Base-by-base conservation (phyloP, 1,140 invertebrate genomes). In the Melanaphis sacchari region DNA sequence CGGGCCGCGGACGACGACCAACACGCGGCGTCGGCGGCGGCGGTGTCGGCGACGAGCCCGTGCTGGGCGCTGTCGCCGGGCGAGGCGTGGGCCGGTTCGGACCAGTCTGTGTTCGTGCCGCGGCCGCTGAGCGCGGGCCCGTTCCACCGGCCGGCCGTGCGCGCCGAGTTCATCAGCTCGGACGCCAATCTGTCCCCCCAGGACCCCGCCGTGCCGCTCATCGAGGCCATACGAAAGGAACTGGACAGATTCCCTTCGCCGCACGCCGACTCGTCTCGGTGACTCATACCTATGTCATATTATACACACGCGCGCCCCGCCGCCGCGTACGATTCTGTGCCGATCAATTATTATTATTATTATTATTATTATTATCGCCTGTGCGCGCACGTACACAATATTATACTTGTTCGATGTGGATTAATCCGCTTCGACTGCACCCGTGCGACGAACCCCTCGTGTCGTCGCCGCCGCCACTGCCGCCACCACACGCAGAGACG, bases 171-270 rank as follows among this genome's bases (percentile, higher is more conserved):
- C 49, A 95, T 96, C 43, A 94, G 96, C 43, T 94, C 95, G 8
- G 96, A 96, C 93, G 95, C 95, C 91, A 95, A 95, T 76, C 95
- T 96, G 49, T 94, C 95, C 41, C 95, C 95, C 3, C 95, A 95
- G 38, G 96, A 97, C 95, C 96, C 96, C 0, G 96, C 96, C 1
- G 95, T 96, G n/a, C 96, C 96, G 26, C 95, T 97, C 15, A 97
- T 97, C 92, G 95, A 95, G 59, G 96, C 96, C 76, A 97, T 97
- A 93, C 96, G 96, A 94, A 95, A 96, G 85, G 96, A 97, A 95
- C 95, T 97, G 7, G 95, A 95, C 93, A 96, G 96, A 94, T 96
- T 94, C 41, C 94, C 94, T 7, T 40, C 89, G 81, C 43, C 90
- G 82, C 59, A 41, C 76, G 76, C 36, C 54, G 91, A 84, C 76